Evolutionary conservation across 1,140 invertebrate species (phyloP).

Genomic region (Musca vetustissima): DNA sequence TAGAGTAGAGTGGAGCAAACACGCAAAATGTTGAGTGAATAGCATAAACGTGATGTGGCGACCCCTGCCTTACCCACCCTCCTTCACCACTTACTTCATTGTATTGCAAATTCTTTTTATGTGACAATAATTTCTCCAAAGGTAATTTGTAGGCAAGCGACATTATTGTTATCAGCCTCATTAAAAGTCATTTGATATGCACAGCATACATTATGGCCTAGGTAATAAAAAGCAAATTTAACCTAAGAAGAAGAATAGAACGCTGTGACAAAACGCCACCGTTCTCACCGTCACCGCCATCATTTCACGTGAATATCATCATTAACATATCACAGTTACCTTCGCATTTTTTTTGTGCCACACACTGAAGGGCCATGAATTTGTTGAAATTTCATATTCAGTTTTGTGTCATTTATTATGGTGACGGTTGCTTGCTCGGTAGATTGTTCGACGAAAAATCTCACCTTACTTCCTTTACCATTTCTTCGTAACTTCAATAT

Average conservation of each 20-base stretch:
- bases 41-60: too few relatives aligned
- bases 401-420: too few relatives aligned
- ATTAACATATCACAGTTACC: constrained; percentile 9
- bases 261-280: neutral
- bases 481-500: too few relatives aligned
- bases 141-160: constrained; percentile 19
- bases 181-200: constrained; percentile 22
- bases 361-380: too few relatives aligned
- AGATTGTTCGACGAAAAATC: too few relatives aligned
- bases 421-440: too few relatives aligned
- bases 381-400: neutral
- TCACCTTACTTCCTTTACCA: too few relatives aligned
- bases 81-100: too few relatives aligned
- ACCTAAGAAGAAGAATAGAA: neutral
- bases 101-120: neutral
- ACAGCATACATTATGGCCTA: constrained; percentile 13
- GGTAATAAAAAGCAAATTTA: constrained; percentile 6
- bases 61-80: too few relatives aligned
- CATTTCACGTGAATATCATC: neutral
- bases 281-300: too few relatives aligned
- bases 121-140: constrained; percentile 18
- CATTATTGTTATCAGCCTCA: constrained; percentile 21
- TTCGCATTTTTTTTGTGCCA: neutral
- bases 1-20: too few relatives aligned
- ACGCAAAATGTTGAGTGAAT: too few relatives aligned